Base-by-base conservation (phyloP, 2,113 vertebrate species). In the Setophaga coronata region DNA sequence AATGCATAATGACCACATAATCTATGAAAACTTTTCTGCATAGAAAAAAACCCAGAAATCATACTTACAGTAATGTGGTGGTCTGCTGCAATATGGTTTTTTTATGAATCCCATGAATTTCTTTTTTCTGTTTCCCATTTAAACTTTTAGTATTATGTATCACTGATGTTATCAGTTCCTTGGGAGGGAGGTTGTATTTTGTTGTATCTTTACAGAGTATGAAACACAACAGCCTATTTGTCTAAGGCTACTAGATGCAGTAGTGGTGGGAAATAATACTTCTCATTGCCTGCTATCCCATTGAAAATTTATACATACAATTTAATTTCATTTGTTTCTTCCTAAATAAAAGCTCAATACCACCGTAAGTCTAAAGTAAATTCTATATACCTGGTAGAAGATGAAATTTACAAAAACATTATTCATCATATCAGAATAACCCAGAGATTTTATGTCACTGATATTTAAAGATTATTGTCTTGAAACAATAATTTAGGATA, bases 391-490 rank as follows among this genome's bases (percentile, higher is more conserved):
- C 26, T 67, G 40, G 60, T 76, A 94, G 96, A 85, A 7, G 54
- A 54, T 19, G 71, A 70, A 79, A 91, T 47, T 84, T 93, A 90
- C 43, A 97, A 95, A 91, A 89, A 94, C 18, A 2, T 89, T 97
- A 90, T 94, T 79, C 36, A 93, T 93, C 92, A 78, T 13, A 93
- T 90, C 54, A 84, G 70, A 56, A 71, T 87, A 80, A 71, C 71
- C 81, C 95, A 88, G 33, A 94, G 45, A 51, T 90, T 90, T 96
- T 91, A 54, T 92, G 72, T 95, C 61, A 86, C 36, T 82, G 48
- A 84, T 96, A 95, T 89, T 98, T 97, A 97, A 98, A 89, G 43
- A 96, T 82, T 57, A 65, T 84, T 97, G 42, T 94, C 96, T 83
- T 92, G 82, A 96, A 96, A 51, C 62, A 93, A 54, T 87, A 95